phyloP scores from a whole-genome alignment of 2,888 invertebrate genomes.

The Leptopilina drosophilae region DNA sequence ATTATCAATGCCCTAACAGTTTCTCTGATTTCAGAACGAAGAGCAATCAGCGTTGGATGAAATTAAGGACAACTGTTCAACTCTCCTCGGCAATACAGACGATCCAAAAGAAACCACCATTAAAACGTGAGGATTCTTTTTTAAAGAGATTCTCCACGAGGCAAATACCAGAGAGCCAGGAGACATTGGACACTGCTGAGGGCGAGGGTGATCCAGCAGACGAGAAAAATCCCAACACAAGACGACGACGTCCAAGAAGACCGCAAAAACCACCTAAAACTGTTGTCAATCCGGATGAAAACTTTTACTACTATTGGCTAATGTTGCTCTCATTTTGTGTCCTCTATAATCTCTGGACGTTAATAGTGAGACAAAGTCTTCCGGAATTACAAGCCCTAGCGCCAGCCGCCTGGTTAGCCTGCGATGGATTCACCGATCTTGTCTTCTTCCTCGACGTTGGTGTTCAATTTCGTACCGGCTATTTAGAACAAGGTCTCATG shows the following conservation, averaged over 20 bases:
- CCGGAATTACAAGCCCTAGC: constrained; percentile 90
- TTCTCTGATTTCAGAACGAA: constrained; percentile 84
- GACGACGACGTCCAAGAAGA: constrained; percentile 82
- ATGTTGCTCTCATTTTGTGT: constrained; percentile 92
- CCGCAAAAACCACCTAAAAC: constrained; percentile 86
- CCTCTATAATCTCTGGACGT: constrained; percentile 96
- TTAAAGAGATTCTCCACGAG: constrained; percentile 95
- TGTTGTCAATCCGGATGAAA: constrained; percentile 96
- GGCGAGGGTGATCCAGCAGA: constrained; percentile 80
- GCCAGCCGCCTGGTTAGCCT: constrained; percentile 87
- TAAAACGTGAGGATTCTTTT: constrained; percentile 95
- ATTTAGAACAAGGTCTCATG: constrained; percentile 96
- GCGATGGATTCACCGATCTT: constrained; percentile 91
- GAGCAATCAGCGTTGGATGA: constrained; percentile 97
- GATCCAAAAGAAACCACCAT: constrained; percentile 91
- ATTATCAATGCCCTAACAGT: not conserved
- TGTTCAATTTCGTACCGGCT: constrained; percentile 95
- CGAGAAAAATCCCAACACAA: constrained; percentile 79
- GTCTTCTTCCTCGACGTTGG: constrained; percentile 92
- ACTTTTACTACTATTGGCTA: constrained; percentile 97
- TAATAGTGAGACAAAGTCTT: constrained; percentile 96
- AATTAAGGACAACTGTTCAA: constrained; percentile 95
- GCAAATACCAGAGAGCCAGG: constrained; percentile 92
- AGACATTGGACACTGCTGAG: constrained; percentile 86
- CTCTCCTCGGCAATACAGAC: constrained; percentile 89